Evolutionary conservation across 2,888 invertebrate species (phyloP), one percentile per base, ranked within the genome.

Genomic region (Noctua comes): DNA sequence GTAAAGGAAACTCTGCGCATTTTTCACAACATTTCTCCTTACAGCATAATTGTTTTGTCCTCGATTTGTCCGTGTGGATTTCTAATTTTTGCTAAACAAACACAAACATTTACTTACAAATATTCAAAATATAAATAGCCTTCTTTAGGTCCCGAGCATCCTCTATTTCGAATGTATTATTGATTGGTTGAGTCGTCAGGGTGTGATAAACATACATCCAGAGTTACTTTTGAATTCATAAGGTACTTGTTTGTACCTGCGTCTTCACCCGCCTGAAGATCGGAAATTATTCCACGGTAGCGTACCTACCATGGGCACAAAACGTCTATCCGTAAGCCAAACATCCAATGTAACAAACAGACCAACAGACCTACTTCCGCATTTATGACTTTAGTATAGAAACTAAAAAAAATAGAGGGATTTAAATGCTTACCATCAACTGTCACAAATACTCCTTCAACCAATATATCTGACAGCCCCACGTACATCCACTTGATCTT

Each of bases 401-500:
- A 4, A 68, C 11, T 48, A 11, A n/a, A 48, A 57, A 48, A 51
- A 24, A 40, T 8, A 10, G 3, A 24, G 62, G 16, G 6, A 27
- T 36, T 36, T 48, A 8, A 40, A 69, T 54, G 77, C 87, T 81
- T 87, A 92, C 92, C 90, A 18, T 91, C 91, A 48, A 93, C 78
- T 31, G 94, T 95, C 81, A 92, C 92, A 84, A 92, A 95, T 21
- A 93, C 91, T 78, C 93, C 93, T 87, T 94, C 92, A 8, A 89
- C 91, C 3, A 92, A 57, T 66, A 91, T 86, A 51, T 92, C 92
- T 1, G 93, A 93, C n/a, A 95, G 82, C 0, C 95, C 95, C 57
- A 95, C 79, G 65, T 18, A 94, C 75, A 91, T 89, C 89, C 70
- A 82, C 0, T 11, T 7, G 31, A 79, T 51, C 13, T 82, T 86